phyloP scores from a whole-genome alignment of 2,888 invertebrate species.

The Heterodera filipjevi region DNA sequence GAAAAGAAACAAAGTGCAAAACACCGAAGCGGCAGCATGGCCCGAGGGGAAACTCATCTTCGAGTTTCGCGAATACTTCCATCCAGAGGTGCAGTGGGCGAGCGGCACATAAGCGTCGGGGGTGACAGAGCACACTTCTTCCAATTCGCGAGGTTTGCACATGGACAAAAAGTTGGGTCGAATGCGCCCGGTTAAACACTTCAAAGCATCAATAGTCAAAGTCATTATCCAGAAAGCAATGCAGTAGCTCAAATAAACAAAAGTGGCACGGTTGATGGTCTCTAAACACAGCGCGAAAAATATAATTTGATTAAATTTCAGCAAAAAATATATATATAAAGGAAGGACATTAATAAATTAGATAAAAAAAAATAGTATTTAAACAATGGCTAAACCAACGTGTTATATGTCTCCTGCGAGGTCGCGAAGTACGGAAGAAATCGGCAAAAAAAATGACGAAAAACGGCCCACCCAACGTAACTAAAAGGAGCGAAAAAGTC shows the following conservation, averaged over 20 bases:
- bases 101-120: constrained; percentile 47
- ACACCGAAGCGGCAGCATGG: constrained; percentile 60
- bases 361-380: neutral
- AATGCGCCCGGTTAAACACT: constrained; percentile 86
- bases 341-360: too few species aligned
- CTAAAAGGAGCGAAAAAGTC: constrained; percentile 51
- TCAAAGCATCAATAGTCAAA: constrained; percentile 81
- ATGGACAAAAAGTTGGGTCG: constrained; percentile 90
- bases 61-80: constrained; percentile 50
- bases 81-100: constrained; percentile 41
- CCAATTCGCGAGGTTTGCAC: constrained; percentile 74
- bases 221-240: constrained; percentile 44
- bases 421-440: neutral
- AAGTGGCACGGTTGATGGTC: constrained; percentile 50
- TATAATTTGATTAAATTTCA: neutral
- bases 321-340: neutral
- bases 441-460: constrained; percentile 24
- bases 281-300: too few species aligned
- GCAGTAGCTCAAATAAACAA: constrained; percentile 55
- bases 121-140: constrained; percentile 37
- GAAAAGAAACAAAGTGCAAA: constrained; percentile 52
- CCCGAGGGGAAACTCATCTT: constrained; percentile 65
- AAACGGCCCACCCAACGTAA: constrained; percentile 53
- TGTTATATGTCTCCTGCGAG: neutral
- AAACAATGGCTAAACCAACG: neutral